Percentiles rank a stretch among this genome's conserved stretches.
These are phyloP conservation scores for Eretmochelys imbricata DNA, from an alignment of 2,113 vertebrate species.

Conservation along the genomic window DNA sequence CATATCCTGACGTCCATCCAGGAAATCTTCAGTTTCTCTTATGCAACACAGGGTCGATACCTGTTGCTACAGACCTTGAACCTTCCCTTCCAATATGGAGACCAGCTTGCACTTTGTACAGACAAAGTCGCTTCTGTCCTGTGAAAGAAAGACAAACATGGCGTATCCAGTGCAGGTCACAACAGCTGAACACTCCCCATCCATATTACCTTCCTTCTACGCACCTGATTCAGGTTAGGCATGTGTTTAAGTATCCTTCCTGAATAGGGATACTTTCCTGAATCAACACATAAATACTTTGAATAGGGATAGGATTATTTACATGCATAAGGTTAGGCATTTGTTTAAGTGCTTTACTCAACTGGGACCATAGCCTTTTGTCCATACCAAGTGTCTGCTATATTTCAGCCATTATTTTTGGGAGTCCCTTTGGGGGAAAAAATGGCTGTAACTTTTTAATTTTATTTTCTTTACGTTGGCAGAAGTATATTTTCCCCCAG, in stretches of 20 bases:
- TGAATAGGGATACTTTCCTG: neutral
- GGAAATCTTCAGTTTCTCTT: no score
- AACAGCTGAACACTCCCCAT: no score
- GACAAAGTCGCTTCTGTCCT: no score
- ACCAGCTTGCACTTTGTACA: no score
- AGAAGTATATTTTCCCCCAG: neutral
- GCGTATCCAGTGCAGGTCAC: no score
- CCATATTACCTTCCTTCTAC: no score
- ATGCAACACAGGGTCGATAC: no score
- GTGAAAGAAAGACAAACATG: no score
- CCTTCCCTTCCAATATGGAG: no score
- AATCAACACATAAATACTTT: neutral
- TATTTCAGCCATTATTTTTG: neutral
- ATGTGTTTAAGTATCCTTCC: neutral
- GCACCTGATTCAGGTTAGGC: neutral
- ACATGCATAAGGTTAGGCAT: neutral
- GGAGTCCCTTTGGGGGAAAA: neutral
- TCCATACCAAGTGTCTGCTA: neutral
- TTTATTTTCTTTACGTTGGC: neutral
- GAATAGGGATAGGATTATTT: neutral
- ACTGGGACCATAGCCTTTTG: neutral
- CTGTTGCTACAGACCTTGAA: no score
- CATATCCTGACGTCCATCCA: no score
- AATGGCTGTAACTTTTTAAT: neutral
- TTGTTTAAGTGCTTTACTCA: neutral